Evolutionary conservation across 2,888 invertebrate species (phyloP), one percentile per base, ranked within the genome.

Genomic region (Theristus sp.): DNA sequence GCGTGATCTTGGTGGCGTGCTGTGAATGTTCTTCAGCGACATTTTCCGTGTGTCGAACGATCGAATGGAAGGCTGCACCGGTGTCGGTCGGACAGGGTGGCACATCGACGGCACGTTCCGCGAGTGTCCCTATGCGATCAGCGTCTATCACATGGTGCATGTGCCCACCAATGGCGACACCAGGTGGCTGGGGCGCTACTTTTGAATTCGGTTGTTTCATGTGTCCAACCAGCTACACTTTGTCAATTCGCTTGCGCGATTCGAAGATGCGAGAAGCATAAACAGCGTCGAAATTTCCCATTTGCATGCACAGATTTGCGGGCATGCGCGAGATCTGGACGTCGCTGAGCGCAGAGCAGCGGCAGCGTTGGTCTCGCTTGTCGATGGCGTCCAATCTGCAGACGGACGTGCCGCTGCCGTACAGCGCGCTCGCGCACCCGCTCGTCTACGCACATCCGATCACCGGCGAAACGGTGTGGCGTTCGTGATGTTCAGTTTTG

Each of bases 31-130:
- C n/a, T 38, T 38, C 38, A 49, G 26, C 26, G 25, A 54, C 3
- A 54, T 54, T 22, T 54, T 54, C 27, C 54, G 54, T 27, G 54
- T 54, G 2, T 54, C 54, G 26, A 54, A 54, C 54, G 54, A 54
- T 54, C 10, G 3, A 24, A 27, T 6, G 26, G 54, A 54, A 22
- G 54, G 54, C 26, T 54, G 54, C 27, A 54, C 54, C 26, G 22
- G 27, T 2, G 54, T 54, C 26, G 54, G 54, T 54, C 54, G 54
- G 3, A 54, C 26, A 10, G 54, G 54, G 22, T 54, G 54, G 54
- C 54, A 54, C 54, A 54, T 54, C 27, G 54, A 54, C 22, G 54
- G 54, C 27, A 54, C 26, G 25, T 54, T 54, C 54, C 2, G 54
- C 1, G 10, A 2, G 27, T 10, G 17, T 10, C 54, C 54, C 17